Evolutionary conservation across 2,888 invertebrate genomes (phyloP), one percentile per base, ranked within the genome.

Genomic region (Drymonia ruficornis): DNA sequence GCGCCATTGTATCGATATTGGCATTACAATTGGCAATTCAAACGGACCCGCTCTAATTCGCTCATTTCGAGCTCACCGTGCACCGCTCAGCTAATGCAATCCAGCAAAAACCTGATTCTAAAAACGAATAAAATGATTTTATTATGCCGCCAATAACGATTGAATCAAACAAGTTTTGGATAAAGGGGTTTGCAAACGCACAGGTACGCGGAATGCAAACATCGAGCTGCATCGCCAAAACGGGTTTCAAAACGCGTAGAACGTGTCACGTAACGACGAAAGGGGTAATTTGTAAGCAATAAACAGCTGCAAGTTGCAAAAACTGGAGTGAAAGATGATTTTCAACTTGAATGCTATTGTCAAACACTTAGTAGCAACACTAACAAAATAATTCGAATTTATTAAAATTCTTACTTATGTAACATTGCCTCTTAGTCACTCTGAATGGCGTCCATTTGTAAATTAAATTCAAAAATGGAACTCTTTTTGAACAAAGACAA

Each of bases 191-290:
- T 80, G 83, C 86, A 81, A 79, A 61, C 74, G 70, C 74, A 76
- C 80, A 88, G 88, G 82, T 84, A 83, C 63, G 71, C 84, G 85
- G 83, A 88, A 88, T 86, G 89, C 90, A 81, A 86, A 88, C 83
- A 67, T 56, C 36, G 80, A 63, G 84, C 85, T 87, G 85, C 84
- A 83, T 66, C 65, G 70, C 65, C 52, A 63, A 70, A 84, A 81
- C 87, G 52, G 74, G 87, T 87, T 83, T 72, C 59, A 46, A 60
- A 75, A 74, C 77, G 67, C 63, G 74, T 65, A 70, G 63, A 46
- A 56, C 57, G 70, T 54, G 63, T 66, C 59, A 60, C 52, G 49
- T 16, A 66, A 61, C 63, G 65, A 59, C 52, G 50, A 61, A 68
- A 70, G 66, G 70, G 70, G 58, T 63, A 67, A 34, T 63, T 66